phyloP scores from a whole-genome alignment of 2,797 vertebrate genomes.

The Halcyon chelicuti region DNA sequence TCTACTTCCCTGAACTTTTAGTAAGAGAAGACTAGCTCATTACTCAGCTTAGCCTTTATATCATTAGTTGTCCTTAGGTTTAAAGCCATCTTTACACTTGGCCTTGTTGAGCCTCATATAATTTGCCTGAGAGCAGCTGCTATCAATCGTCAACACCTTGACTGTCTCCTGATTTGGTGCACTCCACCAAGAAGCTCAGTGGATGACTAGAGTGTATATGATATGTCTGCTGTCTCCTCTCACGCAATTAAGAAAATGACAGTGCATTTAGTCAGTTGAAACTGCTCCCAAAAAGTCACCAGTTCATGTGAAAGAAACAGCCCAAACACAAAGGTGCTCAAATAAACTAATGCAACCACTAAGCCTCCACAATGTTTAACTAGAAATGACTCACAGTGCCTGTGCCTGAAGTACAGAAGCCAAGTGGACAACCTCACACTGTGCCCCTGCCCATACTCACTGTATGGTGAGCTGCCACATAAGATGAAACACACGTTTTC shows the following conservation, averaged over 20 bases:
- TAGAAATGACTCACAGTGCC: not conserved
- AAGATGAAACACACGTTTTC: not conserved
- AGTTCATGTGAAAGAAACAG: constrained; percentile 28
- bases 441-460: not conserved
- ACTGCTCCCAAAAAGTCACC: constrained; percentile 28
- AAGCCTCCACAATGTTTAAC: not conserved
- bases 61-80: not conserved
- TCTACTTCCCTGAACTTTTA: not conserved
- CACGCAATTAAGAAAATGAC: not conserved
- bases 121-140: not conserved
- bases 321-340: constrained; percentile 36
- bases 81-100: not conserved
- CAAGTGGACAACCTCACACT: not conserved
- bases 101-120: not conserved
- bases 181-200: not conserved
- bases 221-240: not conserved
- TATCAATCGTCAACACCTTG: not conserved
- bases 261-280: constrained; percentile 19
- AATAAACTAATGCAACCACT: not conserved
- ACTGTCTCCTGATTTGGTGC: not conserved
- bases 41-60: not conserved
- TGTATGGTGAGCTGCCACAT: not conserved
- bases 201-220: not conserved
- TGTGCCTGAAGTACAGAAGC: not conserved
- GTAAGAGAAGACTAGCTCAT: not conserved